Evolutionary conservation across 1,140 invertebrate genomes (phyloP).

Genomic region (Drosophila ohnishii): DNA sequence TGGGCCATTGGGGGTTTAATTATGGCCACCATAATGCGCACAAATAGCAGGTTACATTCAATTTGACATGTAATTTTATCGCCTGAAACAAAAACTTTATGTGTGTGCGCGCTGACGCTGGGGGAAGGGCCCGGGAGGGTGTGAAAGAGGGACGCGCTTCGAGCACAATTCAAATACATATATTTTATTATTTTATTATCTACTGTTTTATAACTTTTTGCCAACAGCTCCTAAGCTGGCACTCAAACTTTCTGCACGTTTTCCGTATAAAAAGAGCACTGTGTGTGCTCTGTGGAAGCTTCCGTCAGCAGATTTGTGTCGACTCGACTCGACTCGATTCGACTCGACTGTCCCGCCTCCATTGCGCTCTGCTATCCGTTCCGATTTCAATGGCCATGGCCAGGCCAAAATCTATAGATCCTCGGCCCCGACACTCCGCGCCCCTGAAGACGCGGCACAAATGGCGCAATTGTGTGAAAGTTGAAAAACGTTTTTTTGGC

Average conservation of each 20-base stretch:
- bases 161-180: constrained; percentile 77
- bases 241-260: constrained; percentile 81
- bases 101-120: constrained; percentile 9
- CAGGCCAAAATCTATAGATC: constrained; percentile 17
- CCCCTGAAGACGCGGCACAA: constrained; percentile 69
- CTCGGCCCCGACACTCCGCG: background rate
- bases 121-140: background rate
- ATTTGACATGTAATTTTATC: constrained; percentile 81
- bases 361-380: background rate
- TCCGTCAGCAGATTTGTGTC: constrained; percentile 79
- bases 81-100: constrained; percentile 68
- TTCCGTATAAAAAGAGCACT: constrained; percentile 77
- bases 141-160: constrained; percentile 31
- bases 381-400: constrained; percentile 12
- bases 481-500: constrained; percentile 80
- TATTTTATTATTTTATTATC: constrained; percentile 82
- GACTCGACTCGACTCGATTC: constrained; percentile 32
- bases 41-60: constrained; percentile 80
- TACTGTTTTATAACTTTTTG: constrained; percentile 80
- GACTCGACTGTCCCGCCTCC: constrained; percentile 28
- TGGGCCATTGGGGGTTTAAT: constrained; percentile 56
- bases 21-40: constrained; percentile 72
- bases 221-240: constrained; percentile 68
- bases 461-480: constrained; percentile 81
- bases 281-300: constrained; percentile 47